These are phyloP conservation scores for Rallus crepitans DNA, from an alignment of 2,797 vertebrate genomes.

Conservation along the genomic window DNA sequence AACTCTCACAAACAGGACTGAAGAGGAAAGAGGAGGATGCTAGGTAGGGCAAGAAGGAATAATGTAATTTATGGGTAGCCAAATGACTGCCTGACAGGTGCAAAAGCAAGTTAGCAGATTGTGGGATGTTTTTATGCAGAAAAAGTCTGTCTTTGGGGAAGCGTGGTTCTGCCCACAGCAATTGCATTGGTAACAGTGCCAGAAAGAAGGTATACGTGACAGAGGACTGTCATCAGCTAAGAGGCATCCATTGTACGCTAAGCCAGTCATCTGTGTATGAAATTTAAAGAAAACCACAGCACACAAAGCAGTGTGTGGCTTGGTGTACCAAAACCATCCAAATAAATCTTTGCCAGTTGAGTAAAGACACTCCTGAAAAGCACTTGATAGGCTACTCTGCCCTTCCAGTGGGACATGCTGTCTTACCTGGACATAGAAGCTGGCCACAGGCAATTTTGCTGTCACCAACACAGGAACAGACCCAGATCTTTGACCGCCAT, in stretches of 20 bases:
- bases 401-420: background rate
- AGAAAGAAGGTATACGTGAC: background rate
- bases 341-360: background rate
- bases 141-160: background rate
- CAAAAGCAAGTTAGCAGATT: constrained; percentile 8
- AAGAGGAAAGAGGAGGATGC: background rate
- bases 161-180: background rate
- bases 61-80: constrained; percentile 35
- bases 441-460: background rate
- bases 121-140: constrained; percentile 18
- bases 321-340: background rate
- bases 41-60: constrained; percentile 4
- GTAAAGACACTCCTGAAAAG: background rate
- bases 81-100: constrained; percentile 40
- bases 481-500: background rate
- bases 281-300: background rate
- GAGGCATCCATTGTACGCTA: background rate
- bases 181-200: background rate
- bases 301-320: background rate
- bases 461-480: background rate
- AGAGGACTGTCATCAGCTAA: background rate
- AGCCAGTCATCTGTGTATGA: background rate
- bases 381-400: background rate
- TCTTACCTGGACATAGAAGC: rapidly evolving
- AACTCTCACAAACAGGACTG: background rate